phyloP scores from a whole-genome alignment of 2,113 vertebrate genomes.

The Leptobrachium ailaonicum region DNA sequence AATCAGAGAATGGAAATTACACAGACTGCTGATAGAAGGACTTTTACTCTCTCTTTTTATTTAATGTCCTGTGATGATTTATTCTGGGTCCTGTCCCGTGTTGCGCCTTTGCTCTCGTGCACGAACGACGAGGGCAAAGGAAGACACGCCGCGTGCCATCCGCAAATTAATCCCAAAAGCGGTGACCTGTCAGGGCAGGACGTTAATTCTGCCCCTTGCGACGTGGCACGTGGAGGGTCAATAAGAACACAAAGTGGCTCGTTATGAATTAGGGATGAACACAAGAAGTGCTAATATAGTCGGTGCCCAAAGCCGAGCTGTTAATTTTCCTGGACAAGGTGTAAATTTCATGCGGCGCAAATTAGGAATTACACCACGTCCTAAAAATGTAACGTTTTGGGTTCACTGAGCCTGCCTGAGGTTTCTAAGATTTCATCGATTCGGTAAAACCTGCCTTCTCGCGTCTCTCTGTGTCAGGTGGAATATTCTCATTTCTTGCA shows the following conservation, averaged over 20 bases:
- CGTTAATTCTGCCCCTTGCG: background rate
- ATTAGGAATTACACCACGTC: slow-evolving; percentile 58
- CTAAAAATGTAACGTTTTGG: slow-evolving; percentile 48
- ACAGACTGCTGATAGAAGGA: background rate
- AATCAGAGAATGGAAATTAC: background rate
- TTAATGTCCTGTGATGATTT: background rate
- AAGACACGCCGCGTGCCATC: background rate
- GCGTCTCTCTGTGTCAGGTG: no score
- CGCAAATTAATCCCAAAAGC: background rate
- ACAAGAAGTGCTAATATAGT: slow-evolving; percentile 65
- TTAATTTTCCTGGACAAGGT: slow-evolving; percentile 61
- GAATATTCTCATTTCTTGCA: no score
- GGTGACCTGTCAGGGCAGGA: background rate
- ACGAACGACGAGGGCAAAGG: no score
- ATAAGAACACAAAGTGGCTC: slow-evolving; percentile 57
- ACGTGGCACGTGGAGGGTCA: slow-evolving; percentile 48
- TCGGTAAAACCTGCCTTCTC: no score
- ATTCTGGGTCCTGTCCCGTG: background rate
- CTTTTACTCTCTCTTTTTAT: background rate
- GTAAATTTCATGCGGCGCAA: slow-evolving; percentile 60
- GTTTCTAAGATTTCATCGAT: no score
- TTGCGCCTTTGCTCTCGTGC: background rate
- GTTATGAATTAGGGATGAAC: slow-evolving; percentile 56
- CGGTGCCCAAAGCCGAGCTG: slow-evolving; percentile 59
- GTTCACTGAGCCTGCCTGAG: slow-evolving; percentile 30